phyloP scores from a whole-genome alignment of 1,140 invertebrate species.

The Probaryconus sp. region DNA sequence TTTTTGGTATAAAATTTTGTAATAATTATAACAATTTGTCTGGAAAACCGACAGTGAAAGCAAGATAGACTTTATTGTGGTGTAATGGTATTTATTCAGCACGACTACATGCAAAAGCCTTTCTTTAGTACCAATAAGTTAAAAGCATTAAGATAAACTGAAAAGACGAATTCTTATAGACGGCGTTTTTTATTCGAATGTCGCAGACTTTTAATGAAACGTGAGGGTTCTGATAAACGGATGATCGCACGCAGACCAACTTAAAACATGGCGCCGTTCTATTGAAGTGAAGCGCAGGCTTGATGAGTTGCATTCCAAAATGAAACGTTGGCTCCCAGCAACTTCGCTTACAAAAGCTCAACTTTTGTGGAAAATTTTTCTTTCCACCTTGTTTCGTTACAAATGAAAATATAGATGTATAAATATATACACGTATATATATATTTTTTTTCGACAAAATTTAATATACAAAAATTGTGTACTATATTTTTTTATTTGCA shows the following conservation, averaged over 20 bases:
- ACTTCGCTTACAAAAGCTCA: constrained; percentile 38
- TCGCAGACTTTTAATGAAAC: constrained; percentile 61
- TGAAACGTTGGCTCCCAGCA: constrained; percentile 23
- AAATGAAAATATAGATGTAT: too few relatives aligned
- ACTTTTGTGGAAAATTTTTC: constrained; percentile 32
- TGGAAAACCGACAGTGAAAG: constrained; percentile 1
- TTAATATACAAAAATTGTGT: too few relatives aligned
- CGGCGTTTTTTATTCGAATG: constrained; percentile 45
- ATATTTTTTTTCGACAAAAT: too few relatives aligned
- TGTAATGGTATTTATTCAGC: constrained; percentile 4
- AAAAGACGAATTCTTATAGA: constrained; percentile 34
- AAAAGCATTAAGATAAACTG: constrained; percentile 35
- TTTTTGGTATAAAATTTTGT: too few relatives aligned
- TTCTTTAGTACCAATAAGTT: constrained; percentile 42
- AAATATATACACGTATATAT: too few relatives aligned
- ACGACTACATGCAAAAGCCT: not conserved
- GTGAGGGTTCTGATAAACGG: constrained; percentile 57
- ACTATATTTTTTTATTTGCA: too few relatives aligned
- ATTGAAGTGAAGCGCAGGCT: constrained; percentile 36
- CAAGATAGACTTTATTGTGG: constrained; percentile 8
- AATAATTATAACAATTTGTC: too few relatives aligned
- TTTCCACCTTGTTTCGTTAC: constrained; percentile 2
- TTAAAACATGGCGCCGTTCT: constrained; percentile 54
- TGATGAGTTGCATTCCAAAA: constrained; percentile 43
- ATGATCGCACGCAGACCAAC: constrained; percentile 51